Evolutionary conservation across 2,113 vertebrate genomes (phyloP).

Genomic region (Sander lucioperca): DNA sequence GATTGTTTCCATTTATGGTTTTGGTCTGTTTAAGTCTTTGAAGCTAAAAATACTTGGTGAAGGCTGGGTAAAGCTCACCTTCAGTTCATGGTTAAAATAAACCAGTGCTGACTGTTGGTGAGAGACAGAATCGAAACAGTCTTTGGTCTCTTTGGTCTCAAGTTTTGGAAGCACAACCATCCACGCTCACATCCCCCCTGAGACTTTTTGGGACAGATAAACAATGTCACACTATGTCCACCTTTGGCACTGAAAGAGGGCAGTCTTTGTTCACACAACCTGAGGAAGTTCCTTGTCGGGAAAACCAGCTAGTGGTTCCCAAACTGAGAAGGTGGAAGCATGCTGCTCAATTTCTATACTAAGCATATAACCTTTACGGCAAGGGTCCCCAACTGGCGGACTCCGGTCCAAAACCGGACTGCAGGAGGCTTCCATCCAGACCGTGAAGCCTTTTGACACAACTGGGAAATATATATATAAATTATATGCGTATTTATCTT

Average conservation of each 20-base stretch:
- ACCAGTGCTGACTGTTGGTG: background rate
- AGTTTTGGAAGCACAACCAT: background rate
- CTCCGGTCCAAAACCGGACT: too few relatives aligned
- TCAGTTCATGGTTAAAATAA: background rate
- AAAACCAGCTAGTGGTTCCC: background rate
- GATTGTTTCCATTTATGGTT: too few relatives aligned
- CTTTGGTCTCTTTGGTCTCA: background rate
- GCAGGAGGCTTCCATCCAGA: too few relatives aligned
- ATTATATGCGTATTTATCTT: too few relatives aligned
- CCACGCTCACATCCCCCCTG: background rate
- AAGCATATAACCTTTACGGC: too few relatives aligned
- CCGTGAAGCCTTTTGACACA: too few relatives aligned
- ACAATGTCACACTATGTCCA: background rate
- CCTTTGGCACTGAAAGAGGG: background rate
- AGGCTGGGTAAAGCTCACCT: background rate
- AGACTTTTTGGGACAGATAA: too few relatives aligned
- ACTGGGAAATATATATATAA: too few relatives aligned
- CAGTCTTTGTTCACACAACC: background rate
- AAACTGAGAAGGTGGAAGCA: background rate
- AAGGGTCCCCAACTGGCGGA: too few relatives aligned
- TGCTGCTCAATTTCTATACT: background rate
- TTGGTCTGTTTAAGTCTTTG: background rate
- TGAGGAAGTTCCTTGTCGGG: background rate
- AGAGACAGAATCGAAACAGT: background rate
- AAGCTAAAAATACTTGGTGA: background rate